A percentile compares a stretch with the other conserved stretches of the same genome.
Conservation (phyloP, 2,888 invertebrate genomes). For the Pteria penguin region DNA sequence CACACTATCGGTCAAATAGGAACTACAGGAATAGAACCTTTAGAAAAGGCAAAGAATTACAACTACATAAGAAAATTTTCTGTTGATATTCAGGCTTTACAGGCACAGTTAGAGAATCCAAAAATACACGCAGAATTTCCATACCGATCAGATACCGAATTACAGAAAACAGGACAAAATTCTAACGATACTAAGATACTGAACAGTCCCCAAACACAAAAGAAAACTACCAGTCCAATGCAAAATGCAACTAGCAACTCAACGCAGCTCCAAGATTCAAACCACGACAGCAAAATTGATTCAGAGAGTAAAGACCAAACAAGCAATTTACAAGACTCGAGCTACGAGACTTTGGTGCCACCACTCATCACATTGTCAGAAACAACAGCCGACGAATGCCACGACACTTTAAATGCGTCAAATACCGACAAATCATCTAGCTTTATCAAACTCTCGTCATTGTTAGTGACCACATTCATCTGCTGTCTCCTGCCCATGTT, state of each 20-base stretch:
- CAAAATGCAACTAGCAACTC: slow-evolving; percentile 38
- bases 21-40: slow-evolving; percentile 59
- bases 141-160: slow-evolving; percentile 53
- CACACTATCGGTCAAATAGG: slow-evolving; percentile 75
- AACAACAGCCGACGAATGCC: slow-evolving; percentile 41
- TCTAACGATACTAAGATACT: slow-evolving; percentile 28
- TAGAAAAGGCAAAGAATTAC: slow-evolving; percentile 70
- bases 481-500: slow-evolving; percentile 68
- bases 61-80: slow-evolving; percentile 78
- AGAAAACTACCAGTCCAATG: slow-evolving; percentile 9
- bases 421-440: slow-evolving; percentile 40
- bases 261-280: slow-evolving; percentile 33
- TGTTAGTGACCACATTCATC: slow-evolving; percentile 64
- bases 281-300: neutral
- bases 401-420: slow-evolving; percentile 24
- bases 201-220: slow-evolving; percentile 24
- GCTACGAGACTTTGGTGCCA: slow-evolving; percentile 35
- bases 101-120: slow-evolving; percentile 78
- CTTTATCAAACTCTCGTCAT: slow-evolving; percentile 58
- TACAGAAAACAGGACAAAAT: slow-evolving; percentile 38
- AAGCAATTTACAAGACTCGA: slow-evolving; percentile 21
- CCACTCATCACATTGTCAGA: slow-evolving; percentile 44
- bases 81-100: slow-evolving; percentile 77
- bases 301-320: neutral
- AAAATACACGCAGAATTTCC: slow-evolving; percentile 69